phyloP scores from a whole-genome alignment of 2,888 invertebrate species.

The Branchipolynoe longqiensis region DNA sequence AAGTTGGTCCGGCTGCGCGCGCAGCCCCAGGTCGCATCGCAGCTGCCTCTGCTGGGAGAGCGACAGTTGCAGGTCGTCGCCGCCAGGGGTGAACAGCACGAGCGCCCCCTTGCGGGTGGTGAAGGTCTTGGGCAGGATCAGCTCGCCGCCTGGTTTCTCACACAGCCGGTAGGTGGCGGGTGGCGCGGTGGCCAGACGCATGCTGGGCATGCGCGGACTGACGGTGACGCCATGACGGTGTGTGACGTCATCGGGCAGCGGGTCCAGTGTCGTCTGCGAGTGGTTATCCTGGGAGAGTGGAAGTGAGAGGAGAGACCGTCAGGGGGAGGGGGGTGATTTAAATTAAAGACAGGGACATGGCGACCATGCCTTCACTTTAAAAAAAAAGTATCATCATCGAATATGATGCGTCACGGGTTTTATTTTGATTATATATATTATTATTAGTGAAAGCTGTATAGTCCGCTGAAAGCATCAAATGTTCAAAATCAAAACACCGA shows the following conservation, averaged over 20 bases:
- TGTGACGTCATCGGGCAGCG: background rate
- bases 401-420: background rate
- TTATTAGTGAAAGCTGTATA: background rate
- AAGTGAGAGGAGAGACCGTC: no score
- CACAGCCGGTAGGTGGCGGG: conserved; percentile 14
- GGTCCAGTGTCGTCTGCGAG: background rate
- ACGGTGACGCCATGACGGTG: conserved; percentile 78
- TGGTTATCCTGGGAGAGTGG: background rate
- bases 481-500: no score
- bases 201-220: conserved; percentile 66
- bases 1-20: conserved; percentile 64
- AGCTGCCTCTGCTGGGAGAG: conserved; percentile 3
- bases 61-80: conserved; percentile 59
- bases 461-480: no score
- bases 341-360: no score
- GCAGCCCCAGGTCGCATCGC: background rate
- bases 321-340: no score
- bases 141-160: conserved; percentile 67
- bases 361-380: no score
- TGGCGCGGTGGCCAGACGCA: conserved; percentile 20
- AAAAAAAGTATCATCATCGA: background rate
- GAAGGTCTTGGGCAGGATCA: conserved; percentile 76
- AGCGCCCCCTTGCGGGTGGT: conserved; percentile 77
- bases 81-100: conserved; percentile 73
- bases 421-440: background rate